A percentile compares a stretch with the other conserved stretches of the same genome.
Evolutionary conservation across 2,888 invertebrate species (phyloP).

Genomic region (Drosophila fulvimacula): DNA sequence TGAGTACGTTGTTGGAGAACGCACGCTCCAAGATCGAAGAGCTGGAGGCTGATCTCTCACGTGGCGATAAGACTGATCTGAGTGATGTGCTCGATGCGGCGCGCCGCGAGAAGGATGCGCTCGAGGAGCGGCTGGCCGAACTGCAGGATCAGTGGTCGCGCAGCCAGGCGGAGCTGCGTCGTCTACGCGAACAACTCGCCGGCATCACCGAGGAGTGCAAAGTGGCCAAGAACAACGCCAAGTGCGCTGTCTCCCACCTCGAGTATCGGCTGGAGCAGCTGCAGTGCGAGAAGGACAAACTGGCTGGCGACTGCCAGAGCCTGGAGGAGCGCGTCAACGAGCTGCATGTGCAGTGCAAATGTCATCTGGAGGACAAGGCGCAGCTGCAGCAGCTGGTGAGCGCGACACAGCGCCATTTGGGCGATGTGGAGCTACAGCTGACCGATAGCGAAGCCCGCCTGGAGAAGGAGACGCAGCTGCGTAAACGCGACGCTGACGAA

Average conservation of each 20-base stretch:
- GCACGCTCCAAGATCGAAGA: conserved; percentile 93
- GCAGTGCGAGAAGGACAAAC: conserved; percentile 89
- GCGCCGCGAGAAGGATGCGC: conserved; percentile 90
- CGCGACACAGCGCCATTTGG: conserved; percentile 92
- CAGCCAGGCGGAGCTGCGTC: conserved; percentile 89
- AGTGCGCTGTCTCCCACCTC: conserved; percentile 92
- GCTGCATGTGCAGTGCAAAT: conserved; percentile 86
- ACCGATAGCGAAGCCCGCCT: conserved; percentile 88
- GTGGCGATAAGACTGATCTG: conserved; percentile 89
- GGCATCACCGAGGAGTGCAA: conserved; percentile 90
- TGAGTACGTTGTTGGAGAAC: conserved; percentile 92
- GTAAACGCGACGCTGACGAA: conserved; percentile 90
- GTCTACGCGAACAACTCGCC: conserved; percentile 88
- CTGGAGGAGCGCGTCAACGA: conserved; percentile 91
- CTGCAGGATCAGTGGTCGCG: conserved; percentile 90
- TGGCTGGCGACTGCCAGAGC: conserved; percentile 90
- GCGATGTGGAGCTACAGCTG: conserved; percentile 89
- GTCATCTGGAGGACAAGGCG: conserved; percentile 84
- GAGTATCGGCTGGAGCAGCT: conserved; percentile 92
- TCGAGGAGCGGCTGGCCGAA: conserved; percentile 89
- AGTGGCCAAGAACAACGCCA: conserved; percentile 94
- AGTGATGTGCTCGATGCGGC: conserved; percentile 89
- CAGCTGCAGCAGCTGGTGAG: conserved; percentile 85
- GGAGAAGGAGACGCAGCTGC: conserved; percentile 87
- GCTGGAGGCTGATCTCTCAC: conserved; percentile 88